Evolutionary conservation across 2,797 vertebrate genomes (phyloP), one percentile per base, ranked within the genome.

Genomic region (Morelia viridis): DNA sequence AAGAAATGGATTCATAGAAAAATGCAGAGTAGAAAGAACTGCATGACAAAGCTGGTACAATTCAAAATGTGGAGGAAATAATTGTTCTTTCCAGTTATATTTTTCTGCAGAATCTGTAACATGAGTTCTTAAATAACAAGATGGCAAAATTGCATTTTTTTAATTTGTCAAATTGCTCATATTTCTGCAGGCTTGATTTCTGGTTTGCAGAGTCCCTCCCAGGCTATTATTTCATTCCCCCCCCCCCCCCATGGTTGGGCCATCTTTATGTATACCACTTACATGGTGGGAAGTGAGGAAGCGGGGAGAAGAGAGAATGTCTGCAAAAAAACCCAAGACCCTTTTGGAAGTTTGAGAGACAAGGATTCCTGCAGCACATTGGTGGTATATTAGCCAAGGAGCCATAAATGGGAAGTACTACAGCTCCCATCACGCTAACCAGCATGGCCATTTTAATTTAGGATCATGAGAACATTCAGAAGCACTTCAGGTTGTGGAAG

Each of bases 1-100:
- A 10, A 60, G 91, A 86, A 76, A 41, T 53, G 50, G 50, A 58
- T 64, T 94, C 94, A 76, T 64, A 94, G 68, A 65, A 92, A 94
- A 93, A 85, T 68, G 56, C 26, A 0, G 8, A 0, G 0, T 24
- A 61, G 28, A 0, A 94, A 91, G 92, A 56, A 86, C 76, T 91
- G 31, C 28, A 68, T 87, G 84, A 31, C 3, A 10, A 68, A 64
- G 0, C 31, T 85, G 87, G 64, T 92, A 92, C 31, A 84, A 92
- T 85, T 85, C 89, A 90, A 80, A 62, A 88, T 24, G 80, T 62
- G 35, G 17, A 15, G 3, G 80, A 53, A 62, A 89, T 26, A 11
- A 15, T 15, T 61, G 46, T 84, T 8, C 58, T 53, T 13, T 64
- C 60, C 83, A 85, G 6, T 57, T 56, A 50, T 85, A 26, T n/a